Percentiles rank a stretch among this genome's conserved stretches.
phyloP scores from a whole-genome alignment of 1,140 invertebrate genomes.

The Trichonephila inaurata region DNA sequence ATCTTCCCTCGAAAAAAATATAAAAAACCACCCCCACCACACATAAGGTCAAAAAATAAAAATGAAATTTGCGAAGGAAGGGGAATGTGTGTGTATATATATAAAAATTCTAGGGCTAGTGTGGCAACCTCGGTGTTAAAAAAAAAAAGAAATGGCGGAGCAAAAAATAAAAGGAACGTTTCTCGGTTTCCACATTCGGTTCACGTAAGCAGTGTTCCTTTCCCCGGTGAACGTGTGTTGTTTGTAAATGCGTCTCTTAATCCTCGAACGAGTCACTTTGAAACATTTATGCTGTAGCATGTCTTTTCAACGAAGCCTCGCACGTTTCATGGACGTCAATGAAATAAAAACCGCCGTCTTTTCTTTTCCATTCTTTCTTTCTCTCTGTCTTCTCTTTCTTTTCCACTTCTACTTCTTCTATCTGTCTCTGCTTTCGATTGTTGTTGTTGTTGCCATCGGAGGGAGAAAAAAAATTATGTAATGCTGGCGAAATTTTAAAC shows the following conservation, averaged over 20 bases:
- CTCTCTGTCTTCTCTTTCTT: neutral
- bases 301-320: conserved; percentile 72
- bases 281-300: conserved; percentile 74
- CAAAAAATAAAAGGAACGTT: conserved; percentile 17
- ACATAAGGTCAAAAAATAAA: neutral
- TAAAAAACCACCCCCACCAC: neutral
- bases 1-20: conserved; percentile 1
- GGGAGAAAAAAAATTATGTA: neutral
- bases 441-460: conserved; percentile 35
- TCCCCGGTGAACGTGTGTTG: conserved; percentile 62
- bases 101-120: neutral
- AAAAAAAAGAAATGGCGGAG: conserved; percentile 50
- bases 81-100: too few relatives aligned
- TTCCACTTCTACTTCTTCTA: conserved; percentile 21
- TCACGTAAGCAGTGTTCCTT: conserved; percentile 71
- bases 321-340: conserved; percentile 72
- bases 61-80: conserved; percentile 10
- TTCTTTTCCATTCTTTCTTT: neutral
- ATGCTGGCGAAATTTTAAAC: neutral
- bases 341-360: conserved; percentile 65
- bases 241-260: conserved; percentile 70
- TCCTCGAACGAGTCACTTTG: conserved; percentile 72
- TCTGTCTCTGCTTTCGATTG: conserved; percentile 22
- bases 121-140: conserved; percentile 47
- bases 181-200: conserved; percentile 53